Evolutionary conservation across 2,888 invertebrate species (phyloP).

Genomic region (Gnatocerus cornutus): DNA sequence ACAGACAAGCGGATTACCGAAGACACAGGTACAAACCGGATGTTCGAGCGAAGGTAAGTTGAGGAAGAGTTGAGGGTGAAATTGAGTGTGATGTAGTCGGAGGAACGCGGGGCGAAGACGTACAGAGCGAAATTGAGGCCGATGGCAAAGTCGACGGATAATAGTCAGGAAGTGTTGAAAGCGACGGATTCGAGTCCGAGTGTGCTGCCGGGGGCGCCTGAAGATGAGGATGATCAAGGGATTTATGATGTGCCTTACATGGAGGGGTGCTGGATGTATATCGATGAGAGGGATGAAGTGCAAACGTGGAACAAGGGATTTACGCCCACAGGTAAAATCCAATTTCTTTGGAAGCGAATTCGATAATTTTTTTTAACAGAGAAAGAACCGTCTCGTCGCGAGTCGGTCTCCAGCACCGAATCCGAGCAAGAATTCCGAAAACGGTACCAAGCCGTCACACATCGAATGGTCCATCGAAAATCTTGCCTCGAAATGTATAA

Average conservation of each 20-base stretch:
- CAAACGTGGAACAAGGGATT: slow-evolving; percentile 63
- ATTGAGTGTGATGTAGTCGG: slow-evolving; percentile 72
- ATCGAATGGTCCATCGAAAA: slow-evolving; percentile 91
- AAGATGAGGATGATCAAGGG: slow-evolving; percentile 80
- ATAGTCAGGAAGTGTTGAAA: slow-evolving; percentile 79
- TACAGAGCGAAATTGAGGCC: slow-evolving; percentile 72
- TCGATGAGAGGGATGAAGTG: slow-evolving; percentile 82
- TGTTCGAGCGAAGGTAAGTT: slow-evolving; percentile 82
- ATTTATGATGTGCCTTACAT: slow-evolving; percentile 85
- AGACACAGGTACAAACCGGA: slow-evolving; percentile 79
- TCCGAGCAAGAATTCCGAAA: slow-evolving; percentile 91
- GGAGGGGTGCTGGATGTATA: slow-evolving; percentile 82
- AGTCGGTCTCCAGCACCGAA: slow-evolving; percentile 77
- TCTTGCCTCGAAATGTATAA: slow-evolving; percentile 93
- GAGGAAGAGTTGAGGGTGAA: slow-evolving; percentile 3
- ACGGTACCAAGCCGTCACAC: slow-evolving; percentile 89
- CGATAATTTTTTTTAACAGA: slow-evolving; percentile 45
- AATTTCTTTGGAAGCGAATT: background rate
- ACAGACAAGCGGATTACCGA: slow-evolving; percentile 87
- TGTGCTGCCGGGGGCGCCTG: slow-evolving; percentile 71
- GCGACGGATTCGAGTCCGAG: slow-evolving; percentile 80
- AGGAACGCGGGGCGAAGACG: slow-evolving; percentile 82
- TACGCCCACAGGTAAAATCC: slow-evolving; percentile 9
- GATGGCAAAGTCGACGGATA: slow-evolving; percentile 82
- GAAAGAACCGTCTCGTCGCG: slow-evolving; percentile 70